Evolutionary conservation across 2,113 vertebrate species (phyloP).

Genomic region (Larimichthys polyactis): DNA sequence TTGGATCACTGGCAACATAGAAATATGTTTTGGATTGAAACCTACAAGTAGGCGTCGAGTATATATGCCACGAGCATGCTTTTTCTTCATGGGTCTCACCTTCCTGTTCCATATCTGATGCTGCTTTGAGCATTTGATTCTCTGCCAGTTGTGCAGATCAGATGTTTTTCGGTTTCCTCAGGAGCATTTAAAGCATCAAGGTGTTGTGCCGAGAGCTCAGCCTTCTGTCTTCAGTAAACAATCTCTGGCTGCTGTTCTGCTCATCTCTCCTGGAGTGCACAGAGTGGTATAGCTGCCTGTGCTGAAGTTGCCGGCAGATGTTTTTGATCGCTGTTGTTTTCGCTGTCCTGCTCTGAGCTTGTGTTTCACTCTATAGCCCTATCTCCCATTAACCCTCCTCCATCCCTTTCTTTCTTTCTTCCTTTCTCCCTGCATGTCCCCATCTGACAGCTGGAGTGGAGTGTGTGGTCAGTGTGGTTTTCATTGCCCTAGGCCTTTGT

Average conservation of each 20-base stretch:
- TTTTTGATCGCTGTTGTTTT: constrained; percentile 7
- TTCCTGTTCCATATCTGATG: constrained; percentile 49
- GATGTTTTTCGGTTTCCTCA: constrained; percentile 45
- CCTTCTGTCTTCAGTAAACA: constrained; percentile 50
- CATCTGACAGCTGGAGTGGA: constrained; percentile 27
- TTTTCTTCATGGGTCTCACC: constrained; percentile 44
- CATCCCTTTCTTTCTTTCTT: not conserved
- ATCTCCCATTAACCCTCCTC: constrained; percentile 28
- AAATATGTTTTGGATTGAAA: constrained; percentile 44
- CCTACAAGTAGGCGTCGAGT: constrained; percentile 44
- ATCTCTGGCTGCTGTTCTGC: constrained; percentile 38
- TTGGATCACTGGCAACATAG: constrained; percentile 26
- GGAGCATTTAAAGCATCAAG: constrained; percentile 58
- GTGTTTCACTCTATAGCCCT: constrained; percentile 13
- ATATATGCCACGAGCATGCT: constrained; percentile 45
- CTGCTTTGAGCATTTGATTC: constrained; percentile 59
- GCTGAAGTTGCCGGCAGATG: constrained; percentile 20
- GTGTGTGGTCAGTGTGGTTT: constrained; percentile 27
- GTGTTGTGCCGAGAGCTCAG: constrained; percentile 43
- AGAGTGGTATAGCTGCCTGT: constrained; percentile 25
- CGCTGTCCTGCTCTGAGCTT: not conserved
- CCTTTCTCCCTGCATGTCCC: constrained; percentile 3
- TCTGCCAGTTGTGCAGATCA: constrained; percentile 52
- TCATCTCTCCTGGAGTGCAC: constrained; percentile 40
- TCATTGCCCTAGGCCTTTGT: constrained; percentile 17